These are phyloP conservation scores for Elaphurus davidianus DNA, from an alignment of 2,113 vertebrate species.

Conservation along the genomic window DNA sequence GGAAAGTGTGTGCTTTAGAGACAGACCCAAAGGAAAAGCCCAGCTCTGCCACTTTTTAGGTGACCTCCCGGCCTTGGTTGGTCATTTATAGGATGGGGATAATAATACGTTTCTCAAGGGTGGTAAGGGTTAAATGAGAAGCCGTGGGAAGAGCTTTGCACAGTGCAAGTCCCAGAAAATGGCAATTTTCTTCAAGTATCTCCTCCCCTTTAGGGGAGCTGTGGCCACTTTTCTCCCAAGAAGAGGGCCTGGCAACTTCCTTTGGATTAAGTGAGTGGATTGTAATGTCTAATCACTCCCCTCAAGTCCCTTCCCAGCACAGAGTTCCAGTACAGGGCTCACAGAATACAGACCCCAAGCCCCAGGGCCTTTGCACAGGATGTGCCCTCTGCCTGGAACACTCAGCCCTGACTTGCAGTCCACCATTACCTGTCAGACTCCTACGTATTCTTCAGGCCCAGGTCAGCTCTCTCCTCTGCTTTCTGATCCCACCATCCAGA, in stretches of 20 bases:
- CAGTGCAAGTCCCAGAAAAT: background rate
- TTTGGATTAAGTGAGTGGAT: background rate
- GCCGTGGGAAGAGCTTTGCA: background rate
- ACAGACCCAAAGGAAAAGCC: background rate
- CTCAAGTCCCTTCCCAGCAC: background rate
- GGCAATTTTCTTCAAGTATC: background rate
- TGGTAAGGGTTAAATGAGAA: background rate
- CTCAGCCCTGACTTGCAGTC: background rate
- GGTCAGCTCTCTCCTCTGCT: background rate
- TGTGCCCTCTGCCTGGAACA: background rate
- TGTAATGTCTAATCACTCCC: background rate
- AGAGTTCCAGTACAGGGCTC: background rate
- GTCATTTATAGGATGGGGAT: background rate
- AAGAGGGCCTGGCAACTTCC: background rate
- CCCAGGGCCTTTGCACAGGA: background rate
- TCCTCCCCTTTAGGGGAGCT: fast-evolving
- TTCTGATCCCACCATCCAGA: background rate
- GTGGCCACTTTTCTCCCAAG: background rate
- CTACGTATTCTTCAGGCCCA: background rate
- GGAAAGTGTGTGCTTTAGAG: background rate
- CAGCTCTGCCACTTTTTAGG: no score
- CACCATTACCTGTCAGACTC: no score
- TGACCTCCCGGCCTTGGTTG: background rate
- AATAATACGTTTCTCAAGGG: background rate
- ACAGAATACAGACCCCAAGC: fast-evolving